phyloP scores from a whole-genome alignment of 2,113 vertebrate species.

The Phyllostomus discolor region DNA sequence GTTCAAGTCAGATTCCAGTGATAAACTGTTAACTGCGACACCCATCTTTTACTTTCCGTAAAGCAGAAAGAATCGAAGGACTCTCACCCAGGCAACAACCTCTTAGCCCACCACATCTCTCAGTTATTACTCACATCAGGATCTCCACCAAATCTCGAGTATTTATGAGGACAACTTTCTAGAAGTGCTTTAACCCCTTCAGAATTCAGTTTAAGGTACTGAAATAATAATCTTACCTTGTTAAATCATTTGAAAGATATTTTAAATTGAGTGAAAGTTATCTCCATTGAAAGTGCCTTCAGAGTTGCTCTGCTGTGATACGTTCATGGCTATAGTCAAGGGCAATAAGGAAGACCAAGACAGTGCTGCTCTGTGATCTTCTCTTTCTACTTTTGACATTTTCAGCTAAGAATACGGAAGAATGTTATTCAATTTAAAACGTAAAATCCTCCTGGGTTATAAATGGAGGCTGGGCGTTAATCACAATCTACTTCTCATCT shows the following conservation, averaged over 20 bases:
- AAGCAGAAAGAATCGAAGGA: neutral
- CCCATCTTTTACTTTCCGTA: neutral
- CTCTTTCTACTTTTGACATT: constrained; percentile 55
- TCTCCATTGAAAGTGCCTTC: constrained; percentile 49
- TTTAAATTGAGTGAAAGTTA: constrained; percentile 29
- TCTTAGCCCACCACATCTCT: neutral
- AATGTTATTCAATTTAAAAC: neutral
- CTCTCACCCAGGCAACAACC: neutral
- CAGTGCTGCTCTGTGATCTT: neutral
- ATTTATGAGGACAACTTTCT: neutral
- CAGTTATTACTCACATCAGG: neutral
- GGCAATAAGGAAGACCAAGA: neutral
- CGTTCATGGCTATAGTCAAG: constrained; percentile 12
- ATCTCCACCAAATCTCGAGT: neutral
- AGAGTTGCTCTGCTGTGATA: constrained; percentile 25
- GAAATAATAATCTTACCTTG: constrained; percentile 54
- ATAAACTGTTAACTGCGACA: neutral
- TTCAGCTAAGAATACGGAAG: constrained; percentile 56
- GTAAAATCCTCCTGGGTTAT: neutral
- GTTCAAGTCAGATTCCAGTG: neutral
- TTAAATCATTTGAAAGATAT: neutral
- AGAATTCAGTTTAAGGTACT: neutral
- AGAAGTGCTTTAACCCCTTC: neutral
- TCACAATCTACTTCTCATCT: neutral
- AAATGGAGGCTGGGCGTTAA: neutral